Percentiles rank a stretch among this genome's conserved stretches.
phyloP scores from a whole-genome alignment of 2,888 invertebrate genomes.

The Chymomyza caudatula region DNA sequence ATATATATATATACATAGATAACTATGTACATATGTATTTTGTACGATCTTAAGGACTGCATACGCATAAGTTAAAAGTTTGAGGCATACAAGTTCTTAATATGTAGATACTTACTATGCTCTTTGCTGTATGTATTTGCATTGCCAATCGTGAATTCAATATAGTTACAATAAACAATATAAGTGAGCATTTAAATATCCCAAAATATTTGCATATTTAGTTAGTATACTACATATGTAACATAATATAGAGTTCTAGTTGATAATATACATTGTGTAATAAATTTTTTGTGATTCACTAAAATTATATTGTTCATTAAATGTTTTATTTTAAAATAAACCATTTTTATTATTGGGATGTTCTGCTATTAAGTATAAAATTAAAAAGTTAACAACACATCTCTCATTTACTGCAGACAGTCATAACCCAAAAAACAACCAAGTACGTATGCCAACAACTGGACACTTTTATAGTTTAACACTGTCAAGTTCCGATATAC shows the following conservation, averaged over 20 bases:
- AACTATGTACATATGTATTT: slow-evolving; percentile 6
- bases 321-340: neutral
- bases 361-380: too few species aligned
- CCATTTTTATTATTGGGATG: neutral
- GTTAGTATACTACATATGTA: slow-evolving; percentile 27
- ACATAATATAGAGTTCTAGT: slow-evolving; percentile 16
- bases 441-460: too few species aligned
- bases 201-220: slow-evolving; percentile 33
- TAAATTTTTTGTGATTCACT: slow-evolving; percentile 47
- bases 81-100: slow-evolving; percentile 7
- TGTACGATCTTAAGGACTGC: slow-evolving; percentile 34
- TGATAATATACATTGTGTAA: slow-evolving; percentile 22
- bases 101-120: neutral
- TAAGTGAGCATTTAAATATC: slow-evolving; percentile 53
- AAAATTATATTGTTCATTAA: slow-evolving; percentile 46
- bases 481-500: too few species aligned
- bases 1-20: neutral
- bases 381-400: too few species aligned
- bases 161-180: slow-evolving; percentile 12
- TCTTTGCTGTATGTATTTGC: neutral
- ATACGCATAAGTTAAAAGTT: slow-evolving; percentile 1
- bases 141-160: slow-evolving; percentile 39
- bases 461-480: too few species aligned
- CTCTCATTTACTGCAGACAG: too few species aligned
- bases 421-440: too few species aligned